A percentile compares a stretch with the other conserved stretches of the same genome.
Conservation (phyloP, 2,888 invertebrate species). For the Vandiemenella viatica region DNA sequence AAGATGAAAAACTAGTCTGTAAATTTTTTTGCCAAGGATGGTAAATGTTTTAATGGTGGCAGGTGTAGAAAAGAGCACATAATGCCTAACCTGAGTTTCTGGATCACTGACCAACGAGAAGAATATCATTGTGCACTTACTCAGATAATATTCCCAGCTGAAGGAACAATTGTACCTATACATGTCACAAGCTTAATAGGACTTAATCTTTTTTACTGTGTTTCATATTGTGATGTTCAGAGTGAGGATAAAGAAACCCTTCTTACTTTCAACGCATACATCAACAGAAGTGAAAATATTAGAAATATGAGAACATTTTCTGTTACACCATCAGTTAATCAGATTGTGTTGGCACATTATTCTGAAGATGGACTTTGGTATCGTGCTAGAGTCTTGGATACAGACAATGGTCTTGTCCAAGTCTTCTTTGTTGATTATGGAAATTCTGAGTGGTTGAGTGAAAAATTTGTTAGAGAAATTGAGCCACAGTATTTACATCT, state of each 20-base stretch:
- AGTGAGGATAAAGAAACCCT: neutral
- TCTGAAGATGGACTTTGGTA: constrained; percentile 2
- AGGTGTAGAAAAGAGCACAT: constrained; percentile 6
- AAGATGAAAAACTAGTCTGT: constrained; percentile 8
- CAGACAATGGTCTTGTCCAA: neutral
- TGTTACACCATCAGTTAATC: constrained; percentile 5
- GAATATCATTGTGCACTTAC: neutral
- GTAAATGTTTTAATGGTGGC: constrained; percentile 5
- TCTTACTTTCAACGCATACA: neutral
- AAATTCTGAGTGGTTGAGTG: constrained; percentile 1
- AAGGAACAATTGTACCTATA: neutral
- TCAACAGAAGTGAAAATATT: constrained; percentile 3
- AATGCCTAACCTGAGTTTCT: constrained; percentile 1
- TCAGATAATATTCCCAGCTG: neutral
- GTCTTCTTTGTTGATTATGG: constrained; percentile 10
- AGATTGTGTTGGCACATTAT: constrained; percentile 7
- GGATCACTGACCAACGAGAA: constrained; percentile 5
- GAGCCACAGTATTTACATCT: constrained; percentile 8
- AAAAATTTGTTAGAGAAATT: constrained; percentile 2
- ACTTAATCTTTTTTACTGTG: constrained; percentile 1
- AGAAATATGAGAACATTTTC: neutral
- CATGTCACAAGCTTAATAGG: neutral
- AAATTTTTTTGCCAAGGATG: constrained; percentile 4
- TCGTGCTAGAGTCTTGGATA: constrained; percentile 7
- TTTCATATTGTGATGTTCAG: neutral